Base-by-base conservation (phyloP, 1,140 invertebrate species). In the Ostrea edulis region DNA sequence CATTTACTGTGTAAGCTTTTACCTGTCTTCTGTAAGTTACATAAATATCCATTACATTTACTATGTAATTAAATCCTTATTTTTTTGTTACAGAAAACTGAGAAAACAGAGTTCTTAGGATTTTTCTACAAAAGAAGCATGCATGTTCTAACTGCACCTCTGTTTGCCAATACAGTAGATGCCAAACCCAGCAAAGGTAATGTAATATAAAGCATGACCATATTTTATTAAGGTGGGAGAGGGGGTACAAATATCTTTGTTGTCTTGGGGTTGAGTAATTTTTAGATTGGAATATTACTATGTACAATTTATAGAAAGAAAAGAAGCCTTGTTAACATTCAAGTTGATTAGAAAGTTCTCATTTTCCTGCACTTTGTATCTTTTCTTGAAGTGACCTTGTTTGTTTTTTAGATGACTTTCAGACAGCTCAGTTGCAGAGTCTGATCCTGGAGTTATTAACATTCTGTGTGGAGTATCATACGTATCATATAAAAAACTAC, bases 391-490 rank as follows among this genome's bases (percentile, higher is more conserved):
- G 20, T 25, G 44, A 14, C 11, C 55, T 53, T 89, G 12, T 87
- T 83, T 86, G 25, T 85, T 86, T 94, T 94, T 71, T 91, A 96
- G 99, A 99, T 95, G 98, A 99, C 95, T 99, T 99, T 94, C 97
- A 98, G 95, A 98, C 98, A 84, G 98, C 99, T 85, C 98, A 99
- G 95, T 96, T 99, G 82, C 96, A 99, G 68, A 98, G 98, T 81
- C 96, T 99, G 84, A 98, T 99, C 71, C 95, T 99, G 86, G 99
- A 99, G 95, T 95, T 99, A 90, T 96, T 99, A 84, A 98, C 98
- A n/a, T 99, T 99, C 95, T 99, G 99, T 95, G 98, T 99, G n/a
- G 99, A 99, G 95, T 98, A 99, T 96, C 99, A 99, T 95, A 98
- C 98, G 81, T 99, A 99, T 96, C 98, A 99, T 95, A 99, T 99